phyloP scores from a whole-genome alignment of 2,113 vertebrate genomes.

The Oryzias woworae region DNA sequence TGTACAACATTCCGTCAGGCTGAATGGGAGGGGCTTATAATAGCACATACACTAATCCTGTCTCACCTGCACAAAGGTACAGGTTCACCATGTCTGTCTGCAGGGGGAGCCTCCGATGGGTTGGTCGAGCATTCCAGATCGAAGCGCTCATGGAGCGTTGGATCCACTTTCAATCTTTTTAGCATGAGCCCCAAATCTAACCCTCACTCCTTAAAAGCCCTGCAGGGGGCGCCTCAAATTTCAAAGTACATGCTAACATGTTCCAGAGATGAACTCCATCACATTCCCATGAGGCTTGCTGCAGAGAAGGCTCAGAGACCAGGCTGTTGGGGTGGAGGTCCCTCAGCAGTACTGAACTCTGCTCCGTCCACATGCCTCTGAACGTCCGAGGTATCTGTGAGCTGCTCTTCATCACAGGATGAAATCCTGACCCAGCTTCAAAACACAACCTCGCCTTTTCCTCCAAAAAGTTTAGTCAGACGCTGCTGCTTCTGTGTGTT shows the following conservation, averaged over 20 bases:
- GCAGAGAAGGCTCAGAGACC: background rate
- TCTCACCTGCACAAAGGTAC: background rate
- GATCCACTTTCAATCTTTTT: background rate
- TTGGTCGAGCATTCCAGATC: constrained; percentile 36
- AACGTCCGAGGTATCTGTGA: background rate
- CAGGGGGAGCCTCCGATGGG: constrained; percentile 6
- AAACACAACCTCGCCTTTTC: no score
- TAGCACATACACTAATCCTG: background rate
- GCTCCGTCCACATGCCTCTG: background rate
- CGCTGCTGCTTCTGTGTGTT: no score
- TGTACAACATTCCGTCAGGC: constrained; percentile 44
- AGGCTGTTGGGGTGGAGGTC: background rate
- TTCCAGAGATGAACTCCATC: constrained; percentile 31
- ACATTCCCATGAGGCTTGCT: constrained; percentile 57
- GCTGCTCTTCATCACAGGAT: background rate
- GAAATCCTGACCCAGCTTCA: no score
- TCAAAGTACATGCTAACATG: constrained; percentile 42
- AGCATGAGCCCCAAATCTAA: background rate
- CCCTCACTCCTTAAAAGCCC: background rate
- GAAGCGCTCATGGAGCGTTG: constrained; percentile 16
- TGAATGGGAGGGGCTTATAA: constrained; percentile 19
- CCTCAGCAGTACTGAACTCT: background rate
- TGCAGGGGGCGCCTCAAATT: constrained; percentile 6
- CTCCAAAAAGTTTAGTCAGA: no score
- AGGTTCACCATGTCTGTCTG: background rate